phyloP scores from a whole-genome alignment of 2,888 invertebrate species.

The Microctonus hyperodae region DNA sequence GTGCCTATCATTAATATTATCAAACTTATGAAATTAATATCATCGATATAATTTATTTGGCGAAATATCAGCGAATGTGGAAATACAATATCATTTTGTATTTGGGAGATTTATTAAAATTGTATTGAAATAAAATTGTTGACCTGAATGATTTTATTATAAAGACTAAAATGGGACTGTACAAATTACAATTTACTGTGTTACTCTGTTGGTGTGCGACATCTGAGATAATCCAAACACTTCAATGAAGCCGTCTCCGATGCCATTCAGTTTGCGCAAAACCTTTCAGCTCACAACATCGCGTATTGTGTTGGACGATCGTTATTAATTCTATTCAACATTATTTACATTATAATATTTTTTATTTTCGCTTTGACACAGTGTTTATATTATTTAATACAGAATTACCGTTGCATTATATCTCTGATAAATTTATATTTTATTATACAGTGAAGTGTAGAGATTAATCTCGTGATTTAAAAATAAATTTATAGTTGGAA shows the following conservation, averaged over 20 bases:
- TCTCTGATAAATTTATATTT: too few relatives aligned
- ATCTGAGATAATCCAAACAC: slow-evolving; percentile 41
- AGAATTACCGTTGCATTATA: too few relatives aligned
- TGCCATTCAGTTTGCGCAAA: slow-evolving; percentile 38
- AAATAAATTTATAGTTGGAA: too few relatives aligned
- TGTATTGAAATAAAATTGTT: too few relatives aligned
- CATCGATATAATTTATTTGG: background rate
- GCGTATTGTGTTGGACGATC: slow-evolving; percentile 21
- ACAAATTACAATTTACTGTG: background rate
- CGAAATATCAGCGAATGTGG: background rate
- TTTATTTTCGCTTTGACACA: too few relatives aligned
- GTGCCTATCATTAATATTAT: background rate
- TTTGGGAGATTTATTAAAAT: background rate
- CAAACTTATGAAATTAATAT: too few relatives aligned
- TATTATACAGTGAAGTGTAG: too few relatives aligned
- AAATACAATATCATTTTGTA: background rate
- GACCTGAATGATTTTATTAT: background rate
- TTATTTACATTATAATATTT: background rate
- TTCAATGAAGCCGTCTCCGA: slow-evolving; percentile 34
- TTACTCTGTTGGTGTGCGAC: slow-evolving; percentile 25
- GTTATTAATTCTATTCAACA: slow-evolving; percentile 1
- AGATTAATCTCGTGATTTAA: too few relatives aligned
- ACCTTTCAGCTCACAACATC: slow-evolving; percentile 42
- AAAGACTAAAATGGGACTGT: background rate
- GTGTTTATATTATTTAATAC: too few relatives aligned